Base-by-base conservation (phyloP, 2,888 invertebrate species). In the Dione juno region DNA sequence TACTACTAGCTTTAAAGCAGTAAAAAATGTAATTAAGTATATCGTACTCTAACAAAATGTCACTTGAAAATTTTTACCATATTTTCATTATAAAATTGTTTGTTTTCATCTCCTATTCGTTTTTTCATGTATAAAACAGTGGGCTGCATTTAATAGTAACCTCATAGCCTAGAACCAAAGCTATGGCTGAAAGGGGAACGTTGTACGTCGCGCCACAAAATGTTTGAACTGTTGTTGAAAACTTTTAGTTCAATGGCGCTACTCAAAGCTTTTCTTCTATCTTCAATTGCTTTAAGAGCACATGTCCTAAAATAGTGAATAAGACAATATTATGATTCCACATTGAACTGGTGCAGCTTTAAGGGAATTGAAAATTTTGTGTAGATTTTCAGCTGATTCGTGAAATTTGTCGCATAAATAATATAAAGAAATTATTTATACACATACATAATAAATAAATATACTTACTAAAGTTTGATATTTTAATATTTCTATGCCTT, bases 161-260 rank as follows among this genome's bases (percentile, higher is more conserved):
- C 82, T 80, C 78, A 71, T 74, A 78, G 76, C 70, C 74, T 73
- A 70, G 75, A 68, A 76, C 75, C 76, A 71, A 80, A n/a, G n/a
- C n/a, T 80, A 72, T 75, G 81, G 76, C 79, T 90, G 88, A 92
- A 89, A 91, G 90, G 86, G 82, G 86, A 90, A 86, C 86, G 86
- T 75, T 91, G 90, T 91, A 88, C 84, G 87, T 88, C 85, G 83
- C 82, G 79, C 91, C 90, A 80, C 89, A 90, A 82, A 87, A 86
- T 92, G 91, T 92, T 92, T 92, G 92, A 88, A 89, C 88, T 86
- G 88, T 87, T 88, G 90, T 91, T 91, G 87, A 92, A 88, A 91
- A 92, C 89, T 92, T 92, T 92, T 86, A 91, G 88, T 84, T 80
- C 82, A 82, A 82, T 82, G 81, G 82, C 85, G 84, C 86, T 84